A percentile compares a stretch with the other conserved stretches of the same genome.
phyloP scores from a whole-genome alignment of 2,888 invertebrate genomes.

The Neelides folsomi region DNA sequence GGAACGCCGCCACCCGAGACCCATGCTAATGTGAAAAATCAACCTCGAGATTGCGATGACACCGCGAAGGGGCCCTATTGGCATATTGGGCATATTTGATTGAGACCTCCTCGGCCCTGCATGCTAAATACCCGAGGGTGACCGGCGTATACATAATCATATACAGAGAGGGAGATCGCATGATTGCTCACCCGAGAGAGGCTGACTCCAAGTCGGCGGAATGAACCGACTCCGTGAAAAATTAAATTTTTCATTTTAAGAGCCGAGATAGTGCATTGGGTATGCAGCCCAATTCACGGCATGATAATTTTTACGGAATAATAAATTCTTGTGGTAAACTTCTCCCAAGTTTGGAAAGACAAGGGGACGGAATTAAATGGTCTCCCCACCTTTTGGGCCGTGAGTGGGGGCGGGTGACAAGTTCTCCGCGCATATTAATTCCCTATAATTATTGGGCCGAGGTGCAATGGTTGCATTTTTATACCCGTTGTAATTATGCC shows the following conservation, averaged over 20 bases:
- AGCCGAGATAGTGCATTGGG: constrained; percentile 21
- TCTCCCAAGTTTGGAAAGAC: constrained; percentile 13
- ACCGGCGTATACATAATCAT: not conserved
- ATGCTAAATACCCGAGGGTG: constrained; percentile 21
- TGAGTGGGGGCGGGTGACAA: constrained; percentile 1
- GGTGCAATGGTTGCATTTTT: constrained; percentile 36
- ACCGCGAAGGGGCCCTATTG: constrained; percentile 19
- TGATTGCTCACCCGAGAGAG: constrained; percentile 34
- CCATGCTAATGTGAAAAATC: constrained; percentile 33
- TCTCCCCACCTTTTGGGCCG: constrained; percentile 9
- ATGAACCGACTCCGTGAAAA: constrained; percentile 33
- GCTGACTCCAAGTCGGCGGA: constrained; percentile 24
- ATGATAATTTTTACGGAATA: constrained; percentile 34
- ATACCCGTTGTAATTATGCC: constrained; percentile 29
- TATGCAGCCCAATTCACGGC: constrained; percentile 30
- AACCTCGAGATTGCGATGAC: constrained; percentile 30
- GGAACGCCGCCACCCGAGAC: constrained; percentile 12
- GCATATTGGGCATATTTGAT: constrained; percentile 18
- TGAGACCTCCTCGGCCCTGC: constrained; percentile 19
- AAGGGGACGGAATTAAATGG: constrained; percentile 24
- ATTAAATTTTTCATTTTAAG: constrained; percentile 34
- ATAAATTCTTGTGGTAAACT: constrained; percentile 34
- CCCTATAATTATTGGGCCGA: constrained; percentile 35
- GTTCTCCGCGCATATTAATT: constrained; percentile 35
- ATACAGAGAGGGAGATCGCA: constrained; percentile 17